Conservation (phyloP, 2,113 vertebrate genomes). For the Calidris pygmaea region DNA sequence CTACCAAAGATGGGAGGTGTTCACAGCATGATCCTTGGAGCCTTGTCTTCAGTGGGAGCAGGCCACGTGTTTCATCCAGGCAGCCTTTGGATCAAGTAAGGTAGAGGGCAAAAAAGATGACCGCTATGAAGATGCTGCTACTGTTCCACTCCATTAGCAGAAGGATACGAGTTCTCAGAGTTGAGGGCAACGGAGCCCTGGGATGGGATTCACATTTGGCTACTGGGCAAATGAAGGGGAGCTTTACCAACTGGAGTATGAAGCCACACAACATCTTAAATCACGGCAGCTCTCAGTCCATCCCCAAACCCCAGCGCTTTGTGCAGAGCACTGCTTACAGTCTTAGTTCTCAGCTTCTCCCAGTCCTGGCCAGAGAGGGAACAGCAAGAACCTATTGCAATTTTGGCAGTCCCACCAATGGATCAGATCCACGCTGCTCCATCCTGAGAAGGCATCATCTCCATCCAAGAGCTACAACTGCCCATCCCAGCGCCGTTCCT, state of each 20-base stretch:
- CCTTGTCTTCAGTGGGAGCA: neutral
- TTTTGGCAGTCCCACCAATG: neutral
- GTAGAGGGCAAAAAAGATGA: neutral
- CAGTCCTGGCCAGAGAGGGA: neutral
- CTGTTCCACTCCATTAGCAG: neutral
- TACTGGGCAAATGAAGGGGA: neutral
- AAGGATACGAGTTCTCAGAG: neutral
- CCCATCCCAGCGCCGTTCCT: neutral
- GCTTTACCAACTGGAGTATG: neutral
- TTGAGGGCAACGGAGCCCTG: neutral
- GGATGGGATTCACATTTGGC: neutral
- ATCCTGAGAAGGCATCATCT: neutral
- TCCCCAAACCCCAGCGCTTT: neutral
- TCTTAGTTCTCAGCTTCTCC: neutral
- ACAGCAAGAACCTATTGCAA: neutral
- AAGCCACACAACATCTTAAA: neutral
- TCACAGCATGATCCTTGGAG: neutral
- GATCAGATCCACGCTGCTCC: neutral
- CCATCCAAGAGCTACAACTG: neutral
- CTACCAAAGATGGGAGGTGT: rapidly evolving
- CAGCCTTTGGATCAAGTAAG: neutral
- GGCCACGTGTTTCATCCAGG: neutral
- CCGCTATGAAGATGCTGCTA: rapidly evolving
- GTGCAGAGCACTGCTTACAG: neutral
- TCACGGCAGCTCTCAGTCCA: neutral